Percentiles rank a stretch among this genome's conserved stretches.
These are phyloP conservation scores for Omphaloscelis lunosa DNA, from an alignment of 2,888 invertebrate genomes.

Conservation along the genomic window DNA sequence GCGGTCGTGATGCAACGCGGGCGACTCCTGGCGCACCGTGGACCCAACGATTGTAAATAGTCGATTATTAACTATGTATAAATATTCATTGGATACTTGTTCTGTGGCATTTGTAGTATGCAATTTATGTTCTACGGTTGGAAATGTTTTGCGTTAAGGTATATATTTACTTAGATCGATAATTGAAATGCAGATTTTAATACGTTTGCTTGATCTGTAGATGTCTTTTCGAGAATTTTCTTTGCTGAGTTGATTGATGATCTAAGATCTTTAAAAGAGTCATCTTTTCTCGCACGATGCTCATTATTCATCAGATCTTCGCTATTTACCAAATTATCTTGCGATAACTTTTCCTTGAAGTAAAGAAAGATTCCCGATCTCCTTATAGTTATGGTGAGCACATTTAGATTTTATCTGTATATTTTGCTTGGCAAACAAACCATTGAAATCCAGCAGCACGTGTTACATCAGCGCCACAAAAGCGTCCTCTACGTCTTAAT, in stretches of 20 bases:
- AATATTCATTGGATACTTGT: slow-evolving; percentile 54
- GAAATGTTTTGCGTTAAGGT: slow-evolving; percentile 25
- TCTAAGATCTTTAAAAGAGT: not conserved
- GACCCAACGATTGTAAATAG: slow-evolving; percentile 30
- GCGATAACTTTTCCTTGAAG: not conserved
- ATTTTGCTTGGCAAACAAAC: slow-evolving; percentile 56
- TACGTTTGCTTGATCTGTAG: not conserved
- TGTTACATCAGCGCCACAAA: slow-evolving; percentile 51
- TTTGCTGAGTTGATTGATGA: not conserved
- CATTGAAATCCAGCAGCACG: slow-evolving; percentile 55
- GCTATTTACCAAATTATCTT: not conserved
- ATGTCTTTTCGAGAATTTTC: not conserved
- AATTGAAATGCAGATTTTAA: slow-evolving; percentile 10
- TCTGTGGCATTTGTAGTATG: slow-evolving; percentile 43
- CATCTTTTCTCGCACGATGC: not conserved
- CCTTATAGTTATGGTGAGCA: not conserved
- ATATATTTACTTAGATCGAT: slow-evolving; percentile 11
- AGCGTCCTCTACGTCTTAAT: slow-evolving; percentile 41
- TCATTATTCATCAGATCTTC: not conserved
- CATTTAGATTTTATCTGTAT: slow-evolving; percentile 45
- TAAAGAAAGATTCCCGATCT: not conserved
- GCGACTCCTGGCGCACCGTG: slow-evolving; percentile 50
- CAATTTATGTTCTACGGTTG: slow-evolving; percentile 26
- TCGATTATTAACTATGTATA: slow-evolving; percentile 39
- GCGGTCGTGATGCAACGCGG: slow-evolving; percentile 64